Conservation (phyloP, 2,888 invertebrate species). For the Epistrophe grossulariae region DNA sequence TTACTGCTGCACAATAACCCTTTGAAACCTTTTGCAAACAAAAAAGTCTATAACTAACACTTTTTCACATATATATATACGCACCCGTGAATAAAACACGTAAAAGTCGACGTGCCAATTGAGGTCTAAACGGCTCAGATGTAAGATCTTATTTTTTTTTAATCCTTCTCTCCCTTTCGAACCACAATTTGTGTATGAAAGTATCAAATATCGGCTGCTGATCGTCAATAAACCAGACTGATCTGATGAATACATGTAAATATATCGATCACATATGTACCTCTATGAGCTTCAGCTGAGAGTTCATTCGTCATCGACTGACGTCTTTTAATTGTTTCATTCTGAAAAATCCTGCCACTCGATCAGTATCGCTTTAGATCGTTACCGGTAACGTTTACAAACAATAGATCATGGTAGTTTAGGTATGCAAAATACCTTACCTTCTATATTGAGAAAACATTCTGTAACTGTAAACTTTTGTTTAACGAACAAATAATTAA, state of each 20-base stretch:
- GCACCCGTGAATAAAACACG: constrained; percentile 23
- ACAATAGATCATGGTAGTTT: neutral
- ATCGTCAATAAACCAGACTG: constrained; percentile 55
- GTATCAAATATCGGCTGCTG: constrained; percentile 65
- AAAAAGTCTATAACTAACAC: constrained; percentile 35
- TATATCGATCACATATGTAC: constrained; percentile 58
- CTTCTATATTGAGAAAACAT: neutral
- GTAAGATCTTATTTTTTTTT: constrained; percentile 49
- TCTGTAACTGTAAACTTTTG: constrained; percentile 43
- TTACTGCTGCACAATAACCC: constrained; percentile 2
- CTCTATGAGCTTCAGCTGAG: neutral
- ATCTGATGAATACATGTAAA: constrained; percentile 49
- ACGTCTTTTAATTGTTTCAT: constrained; percentile 50
- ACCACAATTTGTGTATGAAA: constrained; percentile 49
- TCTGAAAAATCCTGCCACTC: constrained; percentile 51
- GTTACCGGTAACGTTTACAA: constrained; percentile 61
- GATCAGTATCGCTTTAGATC: constrained; percentile 59
- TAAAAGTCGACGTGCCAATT: constrained; percentile 36
- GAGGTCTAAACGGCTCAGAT: constrained; percentile 66
- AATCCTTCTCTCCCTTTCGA: constrained; percentile 44
- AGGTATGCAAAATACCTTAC: constrained; percentile 9
- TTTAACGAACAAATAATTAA: constrained; percentile 48
- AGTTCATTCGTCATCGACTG: constrained; percentile 35
- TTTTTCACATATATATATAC: constrained; percentile 22
- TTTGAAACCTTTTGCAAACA: constrained; percentile 33